These are phyloP conservation scores for Myotis lucifugus DNA, from an alignment of 2,113 vertebrate species.

Conservation along the genomic window DNA sequence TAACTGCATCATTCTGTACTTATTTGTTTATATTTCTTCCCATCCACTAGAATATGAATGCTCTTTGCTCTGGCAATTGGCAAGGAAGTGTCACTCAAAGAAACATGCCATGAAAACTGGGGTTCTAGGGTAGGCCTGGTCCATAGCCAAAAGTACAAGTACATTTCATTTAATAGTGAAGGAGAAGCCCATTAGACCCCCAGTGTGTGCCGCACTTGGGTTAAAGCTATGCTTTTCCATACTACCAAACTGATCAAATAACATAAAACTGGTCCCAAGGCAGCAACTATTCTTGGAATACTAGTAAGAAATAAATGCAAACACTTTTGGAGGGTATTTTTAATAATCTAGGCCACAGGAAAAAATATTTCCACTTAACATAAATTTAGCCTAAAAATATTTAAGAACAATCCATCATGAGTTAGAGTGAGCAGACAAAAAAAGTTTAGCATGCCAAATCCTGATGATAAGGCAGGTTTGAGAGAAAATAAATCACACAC, in stretches of 20 bases:
- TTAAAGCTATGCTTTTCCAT: not conserved
- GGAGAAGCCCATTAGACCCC: not conserved
- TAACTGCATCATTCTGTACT: not conserved
- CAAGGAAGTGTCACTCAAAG: not conserved
- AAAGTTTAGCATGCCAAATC: not conserved
- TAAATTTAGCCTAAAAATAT: slow-evolving; percentile 25
- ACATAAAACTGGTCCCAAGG: not conserved
- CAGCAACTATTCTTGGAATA: not conserved
- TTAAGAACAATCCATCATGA: not conserved
- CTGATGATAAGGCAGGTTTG: not conserved
- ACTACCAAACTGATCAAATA: not conserved
- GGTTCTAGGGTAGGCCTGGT: not conserved
- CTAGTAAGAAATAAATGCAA: not conserved
- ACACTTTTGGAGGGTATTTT: not conserved
- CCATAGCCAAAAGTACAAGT: not conserved
- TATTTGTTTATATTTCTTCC: not conserved
- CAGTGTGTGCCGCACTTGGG: not conserved
- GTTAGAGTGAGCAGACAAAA: not conserved
- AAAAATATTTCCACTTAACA: not conserved
- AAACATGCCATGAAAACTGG: not conserved
- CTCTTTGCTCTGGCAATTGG: slow-evolving; percentile 1
- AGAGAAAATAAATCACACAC: not conserved
- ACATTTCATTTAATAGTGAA: not conserved
- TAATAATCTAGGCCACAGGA: not conserved
- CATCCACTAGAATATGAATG: not conserved